A percentile compares a stretch with the other conserved stretches of the same genome.
These are phyloP conservation scores for Drosophila incognita DNA, from an alignment of 2,888 invertebrate genomes.

Conservation along the genomic window DNA sequence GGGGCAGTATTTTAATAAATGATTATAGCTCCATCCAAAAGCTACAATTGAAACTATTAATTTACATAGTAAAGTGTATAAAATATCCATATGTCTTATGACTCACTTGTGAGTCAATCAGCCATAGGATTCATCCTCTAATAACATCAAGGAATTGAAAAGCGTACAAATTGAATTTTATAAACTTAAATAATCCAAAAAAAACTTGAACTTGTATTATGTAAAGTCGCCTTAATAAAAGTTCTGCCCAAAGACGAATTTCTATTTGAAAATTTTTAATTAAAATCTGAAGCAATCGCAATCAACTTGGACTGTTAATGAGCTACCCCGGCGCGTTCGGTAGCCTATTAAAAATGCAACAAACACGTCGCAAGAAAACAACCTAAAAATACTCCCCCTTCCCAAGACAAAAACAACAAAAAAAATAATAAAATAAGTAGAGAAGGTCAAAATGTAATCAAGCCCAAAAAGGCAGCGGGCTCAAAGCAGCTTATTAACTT, in stretches of 20 bases:
- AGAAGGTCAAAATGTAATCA: slow-evolving; percentile 78
- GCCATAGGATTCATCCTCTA: not conserved
- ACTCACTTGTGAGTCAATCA: not conserved
- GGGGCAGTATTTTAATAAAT: not conserved
- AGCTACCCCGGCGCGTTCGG: slow-evolving; percentile 56
- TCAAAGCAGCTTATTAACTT: slow-evolving; percentile 64
- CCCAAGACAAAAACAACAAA: not conserved
- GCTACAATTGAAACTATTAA: not conserved
- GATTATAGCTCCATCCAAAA: not conserved
- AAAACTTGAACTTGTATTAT: not conserved
- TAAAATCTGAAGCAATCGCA: slow-evolving; percentile 51
- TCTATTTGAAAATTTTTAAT: slow-evolving; percentile 49
- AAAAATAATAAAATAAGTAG: slow-evolving; percentile 15
- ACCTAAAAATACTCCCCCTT: slow-evolving; percentile 30
- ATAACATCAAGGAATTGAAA: not conserved
- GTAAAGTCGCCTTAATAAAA: not conserved
- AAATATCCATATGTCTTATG: not conserved
- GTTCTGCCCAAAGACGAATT: not conserved
- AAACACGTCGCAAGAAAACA: slow-evolving; percentile 63
- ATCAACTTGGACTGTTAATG: slow-evolving; percentile 68
- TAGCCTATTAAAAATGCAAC: slow-evolving; percentile 76
- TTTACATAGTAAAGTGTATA: not conserved
- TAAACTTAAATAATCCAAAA: not conserved
- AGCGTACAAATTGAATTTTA: not conserved
- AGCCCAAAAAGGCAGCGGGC: slow-evolving; percentile 42